A percentile compares a stretch with the other conserved stretches of the same genome.
Evolutionary conservation across 2,797 vertebrate species (phyloP).

Genomic region (Pseudopleuronectes americanus): DNA sequence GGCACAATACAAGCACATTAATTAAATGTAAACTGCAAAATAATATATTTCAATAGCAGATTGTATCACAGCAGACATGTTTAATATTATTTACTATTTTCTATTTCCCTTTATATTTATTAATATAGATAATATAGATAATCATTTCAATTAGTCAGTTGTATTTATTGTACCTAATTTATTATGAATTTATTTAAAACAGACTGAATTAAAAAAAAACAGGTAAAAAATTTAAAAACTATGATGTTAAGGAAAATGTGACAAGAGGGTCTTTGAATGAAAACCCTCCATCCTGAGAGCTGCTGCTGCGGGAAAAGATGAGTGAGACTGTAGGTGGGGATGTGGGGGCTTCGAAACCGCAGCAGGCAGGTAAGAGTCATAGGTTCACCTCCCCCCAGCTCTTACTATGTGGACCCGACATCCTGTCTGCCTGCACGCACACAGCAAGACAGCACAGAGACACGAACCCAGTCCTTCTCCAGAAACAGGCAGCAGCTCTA

Average conservation of each 20-base stretch:
- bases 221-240: slow-evolving; percentile 15
- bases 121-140: too few relatives aligned
- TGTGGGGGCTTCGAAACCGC: slow-evolving; percentile 84
- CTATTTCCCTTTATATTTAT: background rate
- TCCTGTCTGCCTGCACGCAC: slow-evolving; percentile 77
- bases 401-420: slow-evolving; percentile 78
- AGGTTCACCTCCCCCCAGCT: slow-evolving; percentile 72
- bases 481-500: slow-evolving; percentile 31
- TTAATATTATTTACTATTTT: background rate
- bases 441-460: slow-evolving; percentile 16
- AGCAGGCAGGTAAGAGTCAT: slow-evolving; percentile 74
- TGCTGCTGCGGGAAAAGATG: slow-evolving; percentile 77
- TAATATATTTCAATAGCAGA: too few relatives aligned
- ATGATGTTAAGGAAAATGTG: slow-evolving; percentile 52
- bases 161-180: background rate
- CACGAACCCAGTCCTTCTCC: slow-evolving; percentile 25
- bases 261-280: slow-evolving; percentile 64
- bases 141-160: background rate
- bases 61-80: too few relatives aligned
- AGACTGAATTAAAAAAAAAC: background rate
- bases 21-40: too few relatives aligned
- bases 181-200: background rate
- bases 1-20: too few relatives aligned
- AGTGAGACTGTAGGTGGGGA: slow-evolving; percentile 77
- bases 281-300: slow-evolving; percentile 66